These are phyloP conservation scores for Sandelia bainsii DNA, from an alignment of 2,797 vertebrate genomes.

Conservation along the genomic window DNA sequence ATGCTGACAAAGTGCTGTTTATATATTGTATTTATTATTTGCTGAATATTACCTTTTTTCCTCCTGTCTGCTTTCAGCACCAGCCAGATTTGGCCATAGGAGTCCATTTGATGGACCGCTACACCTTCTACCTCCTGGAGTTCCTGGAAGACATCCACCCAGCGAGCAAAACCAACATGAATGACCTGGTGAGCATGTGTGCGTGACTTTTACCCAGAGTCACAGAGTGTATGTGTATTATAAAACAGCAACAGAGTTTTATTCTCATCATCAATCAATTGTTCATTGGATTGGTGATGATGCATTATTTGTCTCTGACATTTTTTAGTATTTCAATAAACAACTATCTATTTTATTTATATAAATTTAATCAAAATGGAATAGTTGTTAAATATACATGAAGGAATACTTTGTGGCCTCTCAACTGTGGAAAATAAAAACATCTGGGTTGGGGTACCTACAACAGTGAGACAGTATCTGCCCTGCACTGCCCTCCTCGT, in stretches of 20 bases:
- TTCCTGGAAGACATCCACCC: conserved; percentile 99
- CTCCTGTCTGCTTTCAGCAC: conserved; percentile 82
- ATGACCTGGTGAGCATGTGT: conserved; percentile 89
- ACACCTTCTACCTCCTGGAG: conserved; percentile 97
- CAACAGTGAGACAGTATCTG: neutral
- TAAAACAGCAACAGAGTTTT: neutral
- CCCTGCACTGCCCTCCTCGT: neutral
- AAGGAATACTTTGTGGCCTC: neutral
- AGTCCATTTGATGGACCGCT: conserved; percentile 98
- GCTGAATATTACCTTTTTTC: neutral
- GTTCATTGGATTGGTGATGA: neutral
- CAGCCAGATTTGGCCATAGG: conserved; percentile 97
- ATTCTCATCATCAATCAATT: neutral
- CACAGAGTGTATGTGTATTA: neutral
- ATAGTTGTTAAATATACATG: neutral
- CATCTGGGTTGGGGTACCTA: neutral
- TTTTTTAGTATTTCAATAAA: too few species aligned
- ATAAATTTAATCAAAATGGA: neutral
- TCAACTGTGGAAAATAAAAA: neutral
- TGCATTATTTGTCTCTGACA: too few species aligned
- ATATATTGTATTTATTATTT: too few species aligned
- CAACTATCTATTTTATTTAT: too few species aligned
- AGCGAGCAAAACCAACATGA: conserved; percentile 95
- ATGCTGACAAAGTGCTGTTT: too few species aligned
- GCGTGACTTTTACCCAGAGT: neutral